These are phyloP conservation scores for Caenorhabditis inopinata DNA, from an alignment of 1,140 invertebrate species.

Conservation along the genomic window DNA sequence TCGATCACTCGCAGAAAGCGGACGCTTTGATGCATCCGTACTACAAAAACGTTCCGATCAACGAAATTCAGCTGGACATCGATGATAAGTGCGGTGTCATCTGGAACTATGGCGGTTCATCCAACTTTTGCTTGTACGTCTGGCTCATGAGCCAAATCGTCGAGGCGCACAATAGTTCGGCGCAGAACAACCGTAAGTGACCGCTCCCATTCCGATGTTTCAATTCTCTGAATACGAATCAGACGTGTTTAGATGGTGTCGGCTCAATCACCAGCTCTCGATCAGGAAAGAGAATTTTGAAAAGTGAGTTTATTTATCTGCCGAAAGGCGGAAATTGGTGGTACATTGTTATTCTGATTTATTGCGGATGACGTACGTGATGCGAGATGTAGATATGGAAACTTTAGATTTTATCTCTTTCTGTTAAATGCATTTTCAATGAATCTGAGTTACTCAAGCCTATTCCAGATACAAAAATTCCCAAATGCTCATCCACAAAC, in stretches of 20 bases:
- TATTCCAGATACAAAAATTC: conserved; percentile 33
- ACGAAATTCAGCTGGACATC: conserved; percentile 25
- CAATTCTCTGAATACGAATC: not conserved
- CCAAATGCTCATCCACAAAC: conserved; percentile 32
- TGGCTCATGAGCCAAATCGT: conserved; percentile 46
- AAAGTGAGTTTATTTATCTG: conserved; percentile 23
- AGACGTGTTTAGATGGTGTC: not conserved
- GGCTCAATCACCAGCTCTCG: not conserved
- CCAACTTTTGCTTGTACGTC: conserved; percentile 37
- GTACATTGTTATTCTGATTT: not conserved
- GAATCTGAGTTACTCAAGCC: too few species aligned
- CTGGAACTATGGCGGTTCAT: conserved; percentile 44
- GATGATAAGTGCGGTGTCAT: conserved; percentile 46
- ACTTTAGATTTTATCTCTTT: not conserved
- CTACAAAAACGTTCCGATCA: conserved; percentile 38
- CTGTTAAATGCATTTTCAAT: too few species aligned
- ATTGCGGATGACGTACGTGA: conserved; percentile 1
- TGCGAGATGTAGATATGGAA: not conserved
- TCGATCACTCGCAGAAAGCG: conserved; percentile 32
- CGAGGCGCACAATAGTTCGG: conserved; percentile 8
- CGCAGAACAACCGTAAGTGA: not conserved
- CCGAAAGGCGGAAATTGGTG: not conserved
- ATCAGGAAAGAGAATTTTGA: conserved; percentile 10
- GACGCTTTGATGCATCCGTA: conserved; percentile 43
- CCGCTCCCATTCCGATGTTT: too few species aligned